Evolutionary conservation across 1,140 invertebrate species (phyloP).

Genomic region (Chymomyza costata): DNA sequence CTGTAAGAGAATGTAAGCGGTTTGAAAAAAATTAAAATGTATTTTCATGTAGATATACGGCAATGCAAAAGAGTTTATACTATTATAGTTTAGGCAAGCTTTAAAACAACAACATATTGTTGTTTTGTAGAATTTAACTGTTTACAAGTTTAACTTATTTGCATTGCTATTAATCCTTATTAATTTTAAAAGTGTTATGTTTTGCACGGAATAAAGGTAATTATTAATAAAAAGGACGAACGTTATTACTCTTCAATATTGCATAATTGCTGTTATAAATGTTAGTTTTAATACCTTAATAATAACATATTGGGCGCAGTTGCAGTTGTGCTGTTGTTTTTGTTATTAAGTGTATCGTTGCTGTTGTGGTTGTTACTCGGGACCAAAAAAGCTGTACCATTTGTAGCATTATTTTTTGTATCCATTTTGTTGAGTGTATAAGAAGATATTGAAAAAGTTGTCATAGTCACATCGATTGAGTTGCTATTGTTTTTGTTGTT

Average conservation of each 20-base stretch:
- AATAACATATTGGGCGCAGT: conserved; percentile 66
- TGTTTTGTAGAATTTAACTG: neutral
- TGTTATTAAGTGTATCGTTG: conserved; percentile 38
- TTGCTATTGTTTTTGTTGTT: conserved; percentile 31
- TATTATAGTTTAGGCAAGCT: too few relatives aligned
- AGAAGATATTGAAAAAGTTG: conserved; percentile 37
- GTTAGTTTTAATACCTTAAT: conserved; percentile 74
- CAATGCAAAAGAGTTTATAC: neutral
- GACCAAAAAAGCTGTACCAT: neutral
- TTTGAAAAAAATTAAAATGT: conserved; percentile 17
- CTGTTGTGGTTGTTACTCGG: conserved; percentile 1
- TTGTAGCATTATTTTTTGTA: conserved; percentile 23
- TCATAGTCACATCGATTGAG: conserved; percentile 36
- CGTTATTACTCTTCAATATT: too few relatives aligned
- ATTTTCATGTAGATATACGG: neutral
- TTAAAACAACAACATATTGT: too few relatives aligned
- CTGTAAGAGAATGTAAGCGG: conserved; percentile 65
- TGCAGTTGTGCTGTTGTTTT: conserved; percentile 48
- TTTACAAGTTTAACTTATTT: conserved; percentile 31
- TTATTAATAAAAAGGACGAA: too few relatives aligned
- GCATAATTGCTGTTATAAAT: too few relatives aligned
- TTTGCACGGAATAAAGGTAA: too few relatives aligned
- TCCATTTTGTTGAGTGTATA: conserved; percentile 39
- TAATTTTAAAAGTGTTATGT: too few relatives aligned
- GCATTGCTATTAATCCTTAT: too few relatives aligned